Conservation (phyloP, 2,113 vertebrate species). For the Toxotes jaculatrix region DNA sequence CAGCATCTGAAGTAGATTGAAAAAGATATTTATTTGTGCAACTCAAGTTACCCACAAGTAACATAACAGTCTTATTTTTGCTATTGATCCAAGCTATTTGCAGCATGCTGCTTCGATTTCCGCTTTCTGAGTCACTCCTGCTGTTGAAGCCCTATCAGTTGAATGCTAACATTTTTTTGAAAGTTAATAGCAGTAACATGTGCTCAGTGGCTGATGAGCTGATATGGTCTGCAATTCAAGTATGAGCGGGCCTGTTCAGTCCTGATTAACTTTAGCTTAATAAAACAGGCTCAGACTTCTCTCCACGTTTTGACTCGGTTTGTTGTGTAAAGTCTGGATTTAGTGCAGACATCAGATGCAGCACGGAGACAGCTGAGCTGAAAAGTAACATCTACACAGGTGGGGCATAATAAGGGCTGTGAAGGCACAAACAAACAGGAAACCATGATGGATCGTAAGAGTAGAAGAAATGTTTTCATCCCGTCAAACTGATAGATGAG, state of each 20-base stretch:
- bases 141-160: constrained; percentile 18
- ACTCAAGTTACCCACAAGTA: constrained; percentile 17
- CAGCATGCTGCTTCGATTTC: constrained; percentile 25
- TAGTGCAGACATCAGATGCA: background rate
- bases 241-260: background rate
- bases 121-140: constrained; percentile 22
- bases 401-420: background rate
- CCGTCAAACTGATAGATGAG: constrained; percentile 23
- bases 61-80: constrained; percentile 22
- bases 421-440: background rate
- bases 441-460: background rate
- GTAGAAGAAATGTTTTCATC: constrained; percentile 34
- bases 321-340: constrained; percentile 25
- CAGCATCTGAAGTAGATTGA: constrained; percentile 13
- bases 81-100: constrained; percentile 24
- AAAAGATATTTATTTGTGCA: background rate
- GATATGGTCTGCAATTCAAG: constrained; percentile 24
- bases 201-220: constrained; percentile 11
- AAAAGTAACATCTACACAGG: background rate
- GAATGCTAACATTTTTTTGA: constrained; percentile 24
- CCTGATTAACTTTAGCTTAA: background rate
- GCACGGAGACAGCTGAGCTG: background rate
- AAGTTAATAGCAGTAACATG: constrained; percentile 27
- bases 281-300: background rate
- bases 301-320: background rate